Percentiles rank a stretch among this genome's conserved stretches.
phyloP scores from a whole-genome alignment of 2,797 vertebrate species.

The Anisognathus igniventris region DNA sequence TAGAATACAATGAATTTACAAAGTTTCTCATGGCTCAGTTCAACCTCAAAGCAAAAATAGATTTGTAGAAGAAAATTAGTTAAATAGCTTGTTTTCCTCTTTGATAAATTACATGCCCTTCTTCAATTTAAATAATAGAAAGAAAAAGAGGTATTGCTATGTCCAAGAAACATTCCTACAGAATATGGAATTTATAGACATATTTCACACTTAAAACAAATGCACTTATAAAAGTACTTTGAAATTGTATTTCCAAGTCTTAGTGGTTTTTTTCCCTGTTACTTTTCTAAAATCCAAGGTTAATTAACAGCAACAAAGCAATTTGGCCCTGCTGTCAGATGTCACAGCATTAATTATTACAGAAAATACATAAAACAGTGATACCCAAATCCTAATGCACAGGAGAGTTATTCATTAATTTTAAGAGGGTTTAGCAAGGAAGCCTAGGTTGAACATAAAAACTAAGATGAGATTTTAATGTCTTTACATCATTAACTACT shows the following conservation, averaged over 20 bases:
- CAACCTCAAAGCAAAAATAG: not conserved
- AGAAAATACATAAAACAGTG: not conserved
- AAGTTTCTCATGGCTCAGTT: not conserved
- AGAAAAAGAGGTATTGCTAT: not conserved
- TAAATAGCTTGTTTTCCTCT: not conserved
- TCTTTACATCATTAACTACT: not conserved
- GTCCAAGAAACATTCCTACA: not conserved
- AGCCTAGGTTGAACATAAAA: not conserved
- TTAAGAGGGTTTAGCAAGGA: not conserved
- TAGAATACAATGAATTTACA: not conserved
- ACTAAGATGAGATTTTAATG: not conserved
- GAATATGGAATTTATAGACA: not conserved
- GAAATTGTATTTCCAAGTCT: not conserved
- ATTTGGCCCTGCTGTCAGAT: not conserved
- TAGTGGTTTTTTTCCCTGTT: fast-evolving
- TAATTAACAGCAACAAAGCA: not conserved
- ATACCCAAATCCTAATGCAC: not conserved
- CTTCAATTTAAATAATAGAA: not conserved
- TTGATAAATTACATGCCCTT: not conserved
- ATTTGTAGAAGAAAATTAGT: not conserved
- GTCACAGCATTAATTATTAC: not conserved
- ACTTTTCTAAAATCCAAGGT: not conserved
- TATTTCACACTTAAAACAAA: not conserved
- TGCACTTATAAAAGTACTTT: not conserved
- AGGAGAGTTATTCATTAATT: not conserved